These are phyloP conservation scores for Zoanthus sansibaricus DNA, from an alignment of 92 coral and sea anemone species.

Conservation along the genomic window DNA sequence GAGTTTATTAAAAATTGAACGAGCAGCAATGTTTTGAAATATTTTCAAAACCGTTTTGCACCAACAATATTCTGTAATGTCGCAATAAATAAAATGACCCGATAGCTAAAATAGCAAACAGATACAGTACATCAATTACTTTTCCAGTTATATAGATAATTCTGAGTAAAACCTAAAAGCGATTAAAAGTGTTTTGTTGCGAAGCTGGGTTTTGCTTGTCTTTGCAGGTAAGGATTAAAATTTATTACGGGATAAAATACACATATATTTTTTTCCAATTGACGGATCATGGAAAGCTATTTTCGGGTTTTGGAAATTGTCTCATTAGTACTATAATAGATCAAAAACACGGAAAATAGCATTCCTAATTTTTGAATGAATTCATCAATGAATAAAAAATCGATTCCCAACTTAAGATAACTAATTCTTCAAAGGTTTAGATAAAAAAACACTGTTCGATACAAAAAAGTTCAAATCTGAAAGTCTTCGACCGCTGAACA, in stretches of 20 bases:
- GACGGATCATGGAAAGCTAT: no score
- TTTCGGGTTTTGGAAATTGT: no score
- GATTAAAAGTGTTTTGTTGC: not conserved
- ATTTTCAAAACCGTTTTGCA: no score
- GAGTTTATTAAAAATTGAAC: no score
- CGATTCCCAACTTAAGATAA: not conserved
- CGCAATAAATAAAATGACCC: no score
- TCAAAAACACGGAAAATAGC: not conserved
- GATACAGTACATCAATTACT: not conserved
- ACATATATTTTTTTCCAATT: not conserved
- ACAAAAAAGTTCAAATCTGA: not conserved
- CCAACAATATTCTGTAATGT: no score
- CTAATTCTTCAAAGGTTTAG: not conserved
- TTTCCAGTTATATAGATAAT: not conserved
- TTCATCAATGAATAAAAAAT: not conserved
- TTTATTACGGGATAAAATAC: not conserved
- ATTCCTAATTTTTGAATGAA: not conserved
- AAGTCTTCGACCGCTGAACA: conserved; percentile 11
- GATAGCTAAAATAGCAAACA: not conserved
- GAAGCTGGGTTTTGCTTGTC: not conserved
- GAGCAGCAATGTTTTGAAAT: no score
- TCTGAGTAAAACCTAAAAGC: not conserved
- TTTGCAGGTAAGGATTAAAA: not conserved
- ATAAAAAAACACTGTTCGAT: not conserved
- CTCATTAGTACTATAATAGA: no score